Evolutionary conservation across 2,797 vertebrate genomes (phyloP), one percentile per base, ranked within the genome.

Genomic region (Tenualosa thibaudeaui): DNA sequence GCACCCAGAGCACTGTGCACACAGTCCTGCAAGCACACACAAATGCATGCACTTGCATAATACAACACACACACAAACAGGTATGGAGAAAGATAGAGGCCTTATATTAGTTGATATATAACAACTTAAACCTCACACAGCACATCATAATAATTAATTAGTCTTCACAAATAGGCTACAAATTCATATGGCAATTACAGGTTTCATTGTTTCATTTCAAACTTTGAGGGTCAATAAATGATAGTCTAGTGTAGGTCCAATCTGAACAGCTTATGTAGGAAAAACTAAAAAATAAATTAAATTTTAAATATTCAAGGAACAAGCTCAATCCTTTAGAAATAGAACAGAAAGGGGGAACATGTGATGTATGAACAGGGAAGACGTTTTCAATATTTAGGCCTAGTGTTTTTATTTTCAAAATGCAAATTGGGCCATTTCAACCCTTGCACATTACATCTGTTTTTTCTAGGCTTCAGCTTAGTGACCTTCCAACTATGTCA

Each of bases 1-100:
- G 75, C 71, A 87, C 86, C 81, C 82, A 75, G 65, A 88, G 75
- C 62, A 78, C 53, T 22, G 60, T n/a, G 65, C 85, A 60, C 89
- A 89, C 90, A 26, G 71, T 43, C 22, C 5, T 62, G 58, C 22
- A 62, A 62, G 58, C 58, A 43, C 5, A 40, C 68, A 75, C 37
- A 75, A 7, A 75, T 75, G 65, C 65, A 75, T 68, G 37, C 37
- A 43, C 68, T 17, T 12, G 22, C 15, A 75, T 43, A 37, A 5
- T 26, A 26, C 26, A 71, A 12, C 17, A 26, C 68, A 75, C 13
- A 75, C 40, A 46, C 50, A 54, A 2, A 54, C 68, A 71, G 2
- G 4, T 4, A 75, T 1, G 24, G 37, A 13, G 24, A 13, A 26
- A 31, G 24, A 31, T 31, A 26, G 22, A 71, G 10, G 31, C 24